Conservation (phyloP, 2,797 vertebrate species). For the Halcyon smyrnensis region DNA sequence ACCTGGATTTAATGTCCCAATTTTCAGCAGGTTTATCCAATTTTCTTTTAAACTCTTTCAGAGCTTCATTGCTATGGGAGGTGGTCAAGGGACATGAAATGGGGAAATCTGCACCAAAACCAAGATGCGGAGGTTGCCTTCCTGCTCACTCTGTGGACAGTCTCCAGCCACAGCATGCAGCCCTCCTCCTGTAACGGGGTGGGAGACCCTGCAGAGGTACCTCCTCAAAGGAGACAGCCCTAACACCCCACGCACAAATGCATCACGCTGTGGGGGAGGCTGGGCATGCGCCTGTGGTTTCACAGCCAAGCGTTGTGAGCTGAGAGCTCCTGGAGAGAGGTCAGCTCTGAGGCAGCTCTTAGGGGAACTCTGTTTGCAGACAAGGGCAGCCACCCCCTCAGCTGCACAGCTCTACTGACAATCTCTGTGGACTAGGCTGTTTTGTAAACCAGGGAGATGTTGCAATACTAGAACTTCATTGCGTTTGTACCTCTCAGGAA, state of each 20-base stretch:
- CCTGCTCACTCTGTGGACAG: neutral
- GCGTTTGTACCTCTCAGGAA: neutral
- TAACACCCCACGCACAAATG: rapidly evolving
- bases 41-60: neutral
- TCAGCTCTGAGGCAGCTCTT: neutral
- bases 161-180: neutral
- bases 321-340: neutral
- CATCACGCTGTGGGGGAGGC: rapidly evolving
- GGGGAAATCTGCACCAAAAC: neutral
- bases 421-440: constrained; percentile 9
- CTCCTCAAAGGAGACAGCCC: neutral
- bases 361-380: neutral
- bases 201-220: neutral
- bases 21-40: neutral
- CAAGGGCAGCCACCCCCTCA: neutral
- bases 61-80: neutral
- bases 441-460: neutral
- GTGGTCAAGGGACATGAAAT: neutral
- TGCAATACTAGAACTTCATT: neutral
- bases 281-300: neutral
- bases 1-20: rapidly evolving
- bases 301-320: neutral
- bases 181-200: neutral
- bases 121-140: neutral
- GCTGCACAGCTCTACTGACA: neutral